A percentile compares a stretch with the other conserved stretches of the same genome.
phyloP scores from a whole-genome alignment of 2,113 vertebrate species.

The Candoia aspera region DNA sequence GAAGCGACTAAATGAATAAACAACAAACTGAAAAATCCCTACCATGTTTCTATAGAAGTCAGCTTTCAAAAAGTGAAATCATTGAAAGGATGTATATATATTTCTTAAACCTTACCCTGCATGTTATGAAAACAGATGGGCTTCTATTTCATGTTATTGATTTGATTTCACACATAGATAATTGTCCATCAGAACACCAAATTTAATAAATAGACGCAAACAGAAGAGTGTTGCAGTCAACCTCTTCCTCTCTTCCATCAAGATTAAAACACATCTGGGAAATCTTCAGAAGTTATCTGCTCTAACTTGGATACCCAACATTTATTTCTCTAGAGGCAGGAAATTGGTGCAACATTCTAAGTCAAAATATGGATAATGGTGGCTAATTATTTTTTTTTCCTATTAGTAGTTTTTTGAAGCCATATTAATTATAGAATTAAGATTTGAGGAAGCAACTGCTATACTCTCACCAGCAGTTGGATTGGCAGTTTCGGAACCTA shows the following conservation, averaged over 20 bases:
- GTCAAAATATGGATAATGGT: background rate
- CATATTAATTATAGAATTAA: background rate
- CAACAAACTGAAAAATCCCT: no score
- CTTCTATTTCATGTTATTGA: conserved; percentile 37
- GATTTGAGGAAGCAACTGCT: background rate
- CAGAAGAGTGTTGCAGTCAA: background rate
- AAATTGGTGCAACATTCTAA: background rate
- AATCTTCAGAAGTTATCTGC: background rate
- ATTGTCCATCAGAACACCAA: background rate
- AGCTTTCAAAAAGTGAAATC: conserved; percentile 67
- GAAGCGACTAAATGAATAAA: no score
- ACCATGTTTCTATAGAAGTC: conserved; percentile 73
- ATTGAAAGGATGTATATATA: conserved; percentile 53
- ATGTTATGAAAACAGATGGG: conserved; percentile 40
- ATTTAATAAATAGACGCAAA: background rate
- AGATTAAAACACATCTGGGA: background rate
- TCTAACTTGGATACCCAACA: background rate
- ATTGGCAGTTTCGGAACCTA: background rate
- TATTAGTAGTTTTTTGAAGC: background rate
- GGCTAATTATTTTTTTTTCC: background rate
- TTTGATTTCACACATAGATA: conserved; percentile 17
- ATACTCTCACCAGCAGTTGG: background rate
- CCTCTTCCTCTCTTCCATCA: background rate
- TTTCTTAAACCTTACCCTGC: conserved; percentile 1
- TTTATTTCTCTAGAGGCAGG: background rate